Conservation (phyloP, 2,113 vertebrate genomes). For the Ceyx cyanopectus region DNA sequence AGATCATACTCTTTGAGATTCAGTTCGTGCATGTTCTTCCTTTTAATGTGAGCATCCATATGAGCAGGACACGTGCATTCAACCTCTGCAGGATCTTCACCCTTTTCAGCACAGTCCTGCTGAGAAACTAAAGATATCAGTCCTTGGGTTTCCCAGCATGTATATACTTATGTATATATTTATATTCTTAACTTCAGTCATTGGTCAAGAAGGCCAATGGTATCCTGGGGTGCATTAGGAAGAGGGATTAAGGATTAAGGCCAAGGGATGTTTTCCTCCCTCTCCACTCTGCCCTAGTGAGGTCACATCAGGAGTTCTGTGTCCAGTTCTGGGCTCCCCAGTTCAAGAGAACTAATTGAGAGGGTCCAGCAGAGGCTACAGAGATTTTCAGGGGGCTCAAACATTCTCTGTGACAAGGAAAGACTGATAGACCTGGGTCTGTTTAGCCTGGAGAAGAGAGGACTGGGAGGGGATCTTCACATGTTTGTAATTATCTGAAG, state of each 20-base stretch:
- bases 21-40: neutral
- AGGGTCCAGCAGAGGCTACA: neutral
- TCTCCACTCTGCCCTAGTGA: neutral
- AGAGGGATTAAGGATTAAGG: neutral
- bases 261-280: neutral
- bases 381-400: neutral
- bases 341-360: neutral
- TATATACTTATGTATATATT: neutral
- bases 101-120: neutral
- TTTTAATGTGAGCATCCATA: neutral
- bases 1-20: neutral
- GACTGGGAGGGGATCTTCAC: neutral
- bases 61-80: neutral
- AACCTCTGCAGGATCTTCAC: neutral
- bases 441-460: neutral
- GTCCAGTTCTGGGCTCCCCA: neutral
- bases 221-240: neutral
- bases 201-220: neutral
- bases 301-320: neutral
- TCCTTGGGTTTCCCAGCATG: neutral
- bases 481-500: neutral
- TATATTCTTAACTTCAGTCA: neutral
- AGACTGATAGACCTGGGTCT: neutral
- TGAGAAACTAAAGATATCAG: neutral
- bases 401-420: neutral